Conservation (phyloP, 2,113 vertebrate genomes). For the Lasiurus cinereus region DNA sequence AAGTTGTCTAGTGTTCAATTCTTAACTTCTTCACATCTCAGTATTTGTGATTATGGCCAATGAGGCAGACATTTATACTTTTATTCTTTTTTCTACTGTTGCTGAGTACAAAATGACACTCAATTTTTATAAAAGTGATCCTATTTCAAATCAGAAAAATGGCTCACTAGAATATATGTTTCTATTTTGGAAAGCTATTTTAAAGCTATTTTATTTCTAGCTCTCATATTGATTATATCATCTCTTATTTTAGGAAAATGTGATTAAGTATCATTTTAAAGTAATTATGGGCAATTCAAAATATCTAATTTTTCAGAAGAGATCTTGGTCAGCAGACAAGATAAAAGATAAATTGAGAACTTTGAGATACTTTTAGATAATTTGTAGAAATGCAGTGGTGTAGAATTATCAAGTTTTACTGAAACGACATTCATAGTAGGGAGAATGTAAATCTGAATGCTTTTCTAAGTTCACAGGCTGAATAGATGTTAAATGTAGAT, state of each 20-base stretch:
- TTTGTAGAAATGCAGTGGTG: background rate
- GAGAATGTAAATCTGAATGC: slow-evolving; percentile 24
- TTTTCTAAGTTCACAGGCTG: background rate
- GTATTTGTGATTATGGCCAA: slow-evolving; percentile 48
- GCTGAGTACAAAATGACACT: slow-evolving; percentile 48
- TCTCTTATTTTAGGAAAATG: slow-evolving; percentile 67
- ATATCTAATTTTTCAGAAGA: slow-evolving; percentile 43
- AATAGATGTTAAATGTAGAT: slow-evolving; percentile 35
- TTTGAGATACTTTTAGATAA: slow-evolving; percentile 40
- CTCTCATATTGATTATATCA: slow-evolving; percentile 62
- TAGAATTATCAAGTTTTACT: background rate
- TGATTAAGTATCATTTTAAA: slow-evolving; percentile 59
- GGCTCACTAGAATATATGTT: slow-evolving; percentile 40
- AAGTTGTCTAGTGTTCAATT: slow-evolving; percentile 57
- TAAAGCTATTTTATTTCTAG: slow-evolving; percentile 62
- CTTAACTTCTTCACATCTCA: slow-evolving; percentile 55
- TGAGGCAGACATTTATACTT: slow-evolving; percentile 43
- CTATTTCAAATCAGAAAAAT: slow-evolving; percentile 63
- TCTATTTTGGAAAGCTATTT: slow-evolving; percentile 60
- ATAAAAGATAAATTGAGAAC: slow-evolving; percentile 58
- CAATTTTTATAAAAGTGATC: slow-evolving; percentile 52
- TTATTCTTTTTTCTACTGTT: slow-evolving; percentile 31
- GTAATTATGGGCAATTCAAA: slow-evolving; percentile 46
- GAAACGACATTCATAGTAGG: background rate
- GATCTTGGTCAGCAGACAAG: slow-evolving; percentile 34